phyloP scores from a whole-genome alignment of 2,113 vertebrate species.

The Pachycephala philippinensis region DNA sequence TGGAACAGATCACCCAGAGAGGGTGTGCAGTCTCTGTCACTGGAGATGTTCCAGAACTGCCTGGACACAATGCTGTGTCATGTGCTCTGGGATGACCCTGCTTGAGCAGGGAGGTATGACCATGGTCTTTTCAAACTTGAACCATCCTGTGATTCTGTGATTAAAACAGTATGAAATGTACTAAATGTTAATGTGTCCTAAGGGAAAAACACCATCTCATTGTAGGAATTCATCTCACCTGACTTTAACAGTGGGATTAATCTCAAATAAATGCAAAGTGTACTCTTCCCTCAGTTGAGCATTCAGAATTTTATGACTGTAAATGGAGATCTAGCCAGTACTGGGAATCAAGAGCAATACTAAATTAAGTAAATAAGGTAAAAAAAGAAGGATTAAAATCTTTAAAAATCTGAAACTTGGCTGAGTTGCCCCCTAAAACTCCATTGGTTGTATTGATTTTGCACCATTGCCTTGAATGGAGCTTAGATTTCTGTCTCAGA shows the following conservation, averaged over 20 bases:
- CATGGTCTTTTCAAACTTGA: background rate
- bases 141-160: background rate
- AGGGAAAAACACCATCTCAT: background rate
- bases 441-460: background rate
- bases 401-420: background rate
- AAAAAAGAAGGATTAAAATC: background rate
- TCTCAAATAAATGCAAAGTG: background rate
- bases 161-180: background rate
- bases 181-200: background rate
- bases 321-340: background rate
- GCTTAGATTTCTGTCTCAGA: background rate
- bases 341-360: background rate
- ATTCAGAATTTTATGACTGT: background rate
- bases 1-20: background rate
- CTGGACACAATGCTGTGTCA: background rate
- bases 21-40: background rate
- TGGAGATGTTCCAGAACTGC: too few relatives aligned
- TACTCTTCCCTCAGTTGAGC: background rate
- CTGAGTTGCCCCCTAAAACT: background rate
- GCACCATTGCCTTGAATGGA: background rate
- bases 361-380: background rate
- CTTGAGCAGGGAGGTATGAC: background rate
- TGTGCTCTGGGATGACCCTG: background rate
- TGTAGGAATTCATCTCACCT: background rate
- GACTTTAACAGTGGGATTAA: background rate